Conservation (phyloP, 2,888 invertebrate genomes). For the Agrochola lychnidis region DNA sequence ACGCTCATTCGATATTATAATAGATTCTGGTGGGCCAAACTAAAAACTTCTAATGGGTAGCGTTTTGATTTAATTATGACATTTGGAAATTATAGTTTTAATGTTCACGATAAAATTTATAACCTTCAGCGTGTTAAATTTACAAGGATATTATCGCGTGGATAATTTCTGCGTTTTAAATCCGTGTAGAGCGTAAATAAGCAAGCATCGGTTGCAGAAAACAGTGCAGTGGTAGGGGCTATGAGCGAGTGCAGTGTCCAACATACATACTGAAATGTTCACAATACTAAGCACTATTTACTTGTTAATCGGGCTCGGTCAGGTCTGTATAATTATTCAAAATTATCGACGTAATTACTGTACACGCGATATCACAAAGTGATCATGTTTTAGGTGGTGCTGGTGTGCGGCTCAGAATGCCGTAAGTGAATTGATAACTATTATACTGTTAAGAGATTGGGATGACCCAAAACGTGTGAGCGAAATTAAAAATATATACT, state of each 20-base stretch:
- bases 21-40: constrained; percentile 14
- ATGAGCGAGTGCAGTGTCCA: constrained; percentile 71
- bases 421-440: constrained; percentile 73
- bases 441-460: constrained; percentile 28
- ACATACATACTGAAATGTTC: constrained; percentile 67
- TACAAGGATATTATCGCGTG: constrained; percentile 84
- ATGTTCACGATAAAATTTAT: constrained; percentile 71
- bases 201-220: constrained; percentile 68
- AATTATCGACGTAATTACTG: constrained; percentile 43
- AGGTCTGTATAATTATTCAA: constrained; percentile 74
- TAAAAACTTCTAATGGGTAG: constrained; percentile 38
- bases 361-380: constrained; percentile 56
- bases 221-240: constrained; percentile 73
- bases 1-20: constrained; percentile 21
- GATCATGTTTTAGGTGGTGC: constrained; percentile 76
- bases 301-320: constrained; percentile 64
- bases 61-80: constrained; percentile 54
- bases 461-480: constrained; percentile 11
- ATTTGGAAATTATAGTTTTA: constrained; percentile 54
- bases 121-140: constrained; percentile 72
- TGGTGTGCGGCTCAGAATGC: constrained; percentile 70
- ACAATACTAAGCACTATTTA: constrained; percentile 61
- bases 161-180: constrained; percentile 80
- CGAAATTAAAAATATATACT: constrained; percentile 25
- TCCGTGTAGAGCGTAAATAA: constrained; percentile 78